phyloP scores from a whole-genome alignment of 37 sponge, comb jelly and placozoan species.

The Spongia lamella region DNA sequence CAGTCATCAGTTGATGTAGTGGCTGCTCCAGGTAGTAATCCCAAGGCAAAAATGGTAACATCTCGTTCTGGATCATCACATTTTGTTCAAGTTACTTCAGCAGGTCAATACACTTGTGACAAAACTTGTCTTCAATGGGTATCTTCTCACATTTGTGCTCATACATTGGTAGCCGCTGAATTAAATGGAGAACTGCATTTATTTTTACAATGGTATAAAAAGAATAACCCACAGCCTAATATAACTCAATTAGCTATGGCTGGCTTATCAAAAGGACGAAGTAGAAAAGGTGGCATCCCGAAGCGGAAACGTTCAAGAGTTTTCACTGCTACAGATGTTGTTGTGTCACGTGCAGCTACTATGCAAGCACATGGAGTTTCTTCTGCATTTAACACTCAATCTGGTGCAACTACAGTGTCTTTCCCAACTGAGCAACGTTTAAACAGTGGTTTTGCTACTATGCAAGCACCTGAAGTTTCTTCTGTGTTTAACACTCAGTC shows the following conservation, averaged over 20 bases:
- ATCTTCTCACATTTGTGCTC: conserved; percentile 21
- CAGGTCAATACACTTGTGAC: conserved; percentile 26
- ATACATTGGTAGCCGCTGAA: conserved; percentile 23
- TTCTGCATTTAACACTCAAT: too few relatives aligned
- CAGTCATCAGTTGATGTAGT: conserved; percentile 1
- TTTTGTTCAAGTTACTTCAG: neutral
- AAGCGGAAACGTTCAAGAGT: too few relatives aligned
- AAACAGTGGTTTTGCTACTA: too few relatives aligned
- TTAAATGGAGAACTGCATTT: neutral
- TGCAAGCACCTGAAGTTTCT: too few relatives aligned
- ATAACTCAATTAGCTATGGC: conserved; percentile 9
- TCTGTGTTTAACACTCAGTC: too few relatives aligned
- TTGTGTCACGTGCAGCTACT: too few relatives aligned
- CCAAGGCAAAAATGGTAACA: conserved; percentile 7
- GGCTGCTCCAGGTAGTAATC: conserved; percentile 18
- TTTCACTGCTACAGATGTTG: too few relatives aligned
- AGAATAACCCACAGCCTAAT: neutral
- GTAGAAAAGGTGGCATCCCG: conserved; percentile 27
- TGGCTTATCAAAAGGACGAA: conserved; percentile 16
- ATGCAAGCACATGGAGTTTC: too few relatives aligned
- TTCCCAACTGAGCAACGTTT: too few relatives aligned
- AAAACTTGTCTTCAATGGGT: conserved; percentile 21
- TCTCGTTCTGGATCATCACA: conserved; percentile 8
- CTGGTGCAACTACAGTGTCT: too few relatives aligned
- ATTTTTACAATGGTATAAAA: conserved; percentile 25